These are phyloP conservation scores for Oreochromis mossambicus DNA, from an alignment of 2,797 vertebrate genomes.

Conservation along the genomic window DNA sequence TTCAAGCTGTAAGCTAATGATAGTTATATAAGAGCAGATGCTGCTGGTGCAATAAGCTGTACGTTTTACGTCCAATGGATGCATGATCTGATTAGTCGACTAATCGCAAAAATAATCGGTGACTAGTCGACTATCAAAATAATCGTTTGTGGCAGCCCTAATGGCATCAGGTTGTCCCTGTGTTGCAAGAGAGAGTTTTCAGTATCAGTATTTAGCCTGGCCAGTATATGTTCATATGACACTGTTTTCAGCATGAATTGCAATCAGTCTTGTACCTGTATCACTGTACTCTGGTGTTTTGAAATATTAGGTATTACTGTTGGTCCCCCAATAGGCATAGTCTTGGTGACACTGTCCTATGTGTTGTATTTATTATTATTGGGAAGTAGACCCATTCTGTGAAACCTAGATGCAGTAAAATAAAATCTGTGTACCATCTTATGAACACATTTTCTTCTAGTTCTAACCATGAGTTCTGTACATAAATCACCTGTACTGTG, in stretches of 20 bases:
- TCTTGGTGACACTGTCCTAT: background rate
- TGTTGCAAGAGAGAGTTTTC: too few species aligned
- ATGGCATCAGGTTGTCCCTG: background rate
- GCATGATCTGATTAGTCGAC: too few species aligned
- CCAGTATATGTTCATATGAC: background rate
- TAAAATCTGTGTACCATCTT: background rate
- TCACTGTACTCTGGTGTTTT: fast-evolving
- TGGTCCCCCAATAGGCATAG: background rate
- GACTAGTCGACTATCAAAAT: too few species aligned
- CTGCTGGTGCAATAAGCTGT: too few species aligned
- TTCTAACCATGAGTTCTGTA: background rate
- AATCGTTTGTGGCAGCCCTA: too few species aligned
- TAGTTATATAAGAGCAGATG: too few species aligned
- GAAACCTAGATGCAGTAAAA: fast-evolving
- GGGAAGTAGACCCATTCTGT: background rate
- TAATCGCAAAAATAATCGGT: too few species aligned
- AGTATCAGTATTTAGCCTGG: background rate
- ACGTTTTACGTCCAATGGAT: too few species aligned
- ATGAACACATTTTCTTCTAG: background rate
- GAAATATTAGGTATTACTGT: background rate
- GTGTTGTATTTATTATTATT: background rate
- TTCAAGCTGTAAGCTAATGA: too few species aligned
- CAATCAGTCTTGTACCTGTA: background rate
- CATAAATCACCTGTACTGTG: background rate
- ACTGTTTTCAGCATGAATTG: too few species aligned